phyloP scores from a whole-genome alignment of 1,140 invertebrate species.

The Papilio dardanus region DNA sequence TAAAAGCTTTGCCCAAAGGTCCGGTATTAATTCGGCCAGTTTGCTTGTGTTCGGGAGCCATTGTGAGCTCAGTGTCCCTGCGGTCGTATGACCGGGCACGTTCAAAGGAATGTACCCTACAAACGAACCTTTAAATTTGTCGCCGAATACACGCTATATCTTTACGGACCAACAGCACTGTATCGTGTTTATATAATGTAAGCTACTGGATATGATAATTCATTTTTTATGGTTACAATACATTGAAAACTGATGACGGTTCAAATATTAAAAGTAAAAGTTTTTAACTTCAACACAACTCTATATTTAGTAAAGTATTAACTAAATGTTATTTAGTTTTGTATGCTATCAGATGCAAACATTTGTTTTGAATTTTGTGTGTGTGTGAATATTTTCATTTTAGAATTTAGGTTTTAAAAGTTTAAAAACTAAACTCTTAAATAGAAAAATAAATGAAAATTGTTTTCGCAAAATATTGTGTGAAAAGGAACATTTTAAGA shows the following conservation, averaged over 20 bases:
- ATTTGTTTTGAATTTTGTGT: too few species aligned
- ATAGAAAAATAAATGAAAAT: too few species aligned
- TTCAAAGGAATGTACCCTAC: slow-evolving; percentile 29
- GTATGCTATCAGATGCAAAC: too few species aligned
- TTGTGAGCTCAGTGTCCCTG: slow-evolving; percentile 25
- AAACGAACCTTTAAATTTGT: slow-evolving; percentile 32
- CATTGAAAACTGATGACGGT: background rate
- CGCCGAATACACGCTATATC: slow-evolving; percentile 12
- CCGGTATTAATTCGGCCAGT: slow-evolving; percentile 25
- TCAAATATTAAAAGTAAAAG: background rate
- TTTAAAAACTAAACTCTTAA: too few species aligned
- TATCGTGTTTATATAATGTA: background rate
- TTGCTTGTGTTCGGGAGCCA: slow-evolving; percentile 38
- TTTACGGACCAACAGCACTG: background rate
- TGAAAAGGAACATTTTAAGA: background rate
- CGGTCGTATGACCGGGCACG: slow-evolving; percentile 33
- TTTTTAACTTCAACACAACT: too few species aligned
- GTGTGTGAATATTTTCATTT: too few species aligned
- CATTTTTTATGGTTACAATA: background rate
- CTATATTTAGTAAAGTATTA: too few species aligned
- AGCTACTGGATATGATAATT: background rate
- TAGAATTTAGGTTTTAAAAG: too few species aligned
- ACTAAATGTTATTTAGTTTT: too few species aligned
- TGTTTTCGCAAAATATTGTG: background rate
- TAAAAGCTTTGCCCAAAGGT: slow-evolving; percentile 27